A percentile compares a stretch with the other conserved stretches of the same genome.
Evolutionary conservation across 2,113 vertebrate genomes (phyloP).

Genomic region (Hipposideros armiger): DNA sequence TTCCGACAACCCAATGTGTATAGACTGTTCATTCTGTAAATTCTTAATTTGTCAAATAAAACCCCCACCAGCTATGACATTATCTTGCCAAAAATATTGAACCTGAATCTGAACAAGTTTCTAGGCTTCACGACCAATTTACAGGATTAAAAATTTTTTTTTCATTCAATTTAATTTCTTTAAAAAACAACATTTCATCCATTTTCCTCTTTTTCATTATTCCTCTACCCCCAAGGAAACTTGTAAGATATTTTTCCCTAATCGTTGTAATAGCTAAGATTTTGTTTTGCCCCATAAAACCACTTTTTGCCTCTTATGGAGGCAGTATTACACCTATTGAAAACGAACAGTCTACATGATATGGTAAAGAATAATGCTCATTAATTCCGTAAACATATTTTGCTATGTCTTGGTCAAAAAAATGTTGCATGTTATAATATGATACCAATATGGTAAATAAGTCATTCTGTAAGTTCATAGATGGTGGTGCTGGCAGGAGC

Average conservation of each 20-base stretch:
- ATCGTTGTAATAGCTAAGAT: background rate
- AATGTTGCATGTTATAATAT: background rate
- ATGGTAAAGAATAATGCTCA: background rate
- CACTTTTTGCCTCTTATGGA: background rate
- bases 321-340: background rate
- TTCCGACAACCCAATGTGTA: no score
- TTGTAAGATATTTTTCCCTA: background rate
- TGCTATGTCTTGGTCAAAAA: background rate
- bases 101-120: background rate
- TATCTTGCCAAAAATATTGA: background rate
- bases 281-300: background rate
- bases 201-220: background rate
- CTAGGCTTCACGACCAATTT: background rate
- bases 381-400: background rate
- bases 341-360: background rate
- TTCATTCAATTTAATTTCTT: background rate
- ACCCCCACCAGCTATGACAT: background rate
- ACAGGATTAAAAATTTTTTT: background rate
- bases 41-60: background rate
- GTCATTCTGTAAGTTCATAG: background rate
- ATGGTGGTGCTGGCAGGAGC: background rate
- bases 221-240: background rate
- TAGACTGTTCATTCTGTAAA: background rate
- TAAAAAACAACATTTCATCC: background rate
- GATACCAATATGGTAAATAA: background rate